phyloP scores from a whole-genome alignment of 2,797 vertebrate species.

The Gephyroberyx darwinii region DNA sequence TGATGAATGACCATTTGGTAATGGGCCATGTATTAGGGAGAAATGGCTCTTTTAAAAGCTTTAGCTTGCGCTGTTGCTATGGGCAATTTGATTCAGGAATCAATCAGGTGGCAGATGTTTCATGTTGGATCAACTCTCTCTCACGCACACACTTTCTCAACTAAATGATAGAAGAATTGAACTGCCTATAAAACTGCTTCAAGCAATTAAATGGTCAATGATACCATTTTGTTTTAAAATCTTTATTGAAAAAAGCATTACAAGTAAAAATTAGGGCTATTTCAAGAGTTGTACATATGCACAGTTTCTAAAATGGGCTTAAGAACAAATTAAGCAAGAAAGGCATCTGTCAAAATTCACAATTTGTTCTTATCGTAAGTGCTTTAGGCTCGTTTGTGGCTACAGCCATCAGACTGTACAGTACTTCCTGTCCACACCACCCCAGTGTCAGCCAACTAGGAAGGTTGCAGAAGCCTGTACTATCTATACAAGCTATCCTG shows the following conservation, averaged over 20 bases:
- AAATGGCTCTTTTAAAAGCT: conserved; percentile 75
- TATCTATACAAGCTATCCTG: no score
- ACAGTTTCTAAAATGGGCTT: no score
- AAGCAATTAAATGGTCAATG: conserved; percentile 21
- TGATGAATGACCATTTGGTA: conserved; percentile 79
- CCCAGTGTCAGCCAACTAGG: no score
- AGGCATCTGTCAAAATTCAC: no score
- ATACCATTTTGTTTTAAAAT: conserved; percentile 24
- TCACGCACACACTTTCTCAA: conserved; percentile 14
- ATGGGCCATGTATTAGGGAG: conserved; percentile 78
- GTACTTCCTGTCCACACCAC: no score
- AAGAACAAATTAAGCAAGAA: no score
- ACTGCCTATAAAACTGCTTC: conserved; percentile 11
- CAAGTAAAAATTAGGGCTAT: neutral
- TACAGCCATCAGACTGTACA: no score
- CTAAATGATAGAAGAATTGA: conserved; percentile 23
- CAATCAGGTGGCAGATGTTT: conserved; percentile 80
- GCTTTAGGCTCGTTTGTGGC: no score
- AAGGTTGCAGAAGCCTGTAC: no score
- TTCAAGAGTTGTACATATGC: neutral
- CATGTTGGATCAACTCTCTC: conserved; percentile 61
- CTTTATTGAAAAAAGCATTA: neutral
- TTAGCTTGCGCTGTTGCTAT: conserved; percentile 61
- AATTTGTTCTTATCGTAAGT: no score
- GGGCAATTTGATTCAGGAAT: conserved; percentile 75